Conservation (phyloP, 2,888 invertebrate genomes). For the Gymnosoma rotundatum region DNA sequence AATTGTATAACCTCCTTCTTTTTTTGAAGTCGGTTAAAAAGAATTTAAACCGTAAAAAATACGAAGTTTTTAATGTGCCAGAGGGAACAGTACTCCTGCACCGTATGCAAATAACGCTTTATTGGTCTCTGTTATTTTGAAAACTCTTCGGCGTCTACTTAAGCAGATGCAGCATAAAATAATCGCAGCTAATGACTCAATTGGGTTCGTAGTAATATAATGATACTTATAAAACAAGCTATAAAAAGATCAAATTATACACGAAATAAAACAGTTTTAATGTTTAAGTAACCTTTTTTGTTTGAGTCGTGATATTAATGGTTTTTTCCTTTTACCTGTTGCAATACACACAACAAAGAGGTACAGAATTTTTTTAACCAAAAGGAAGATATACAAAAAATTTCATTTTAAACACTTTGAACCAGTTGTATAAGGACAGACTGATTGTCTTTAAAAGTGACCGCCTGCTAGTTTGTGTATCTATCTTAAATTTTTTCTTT, state of each 20-base stretch:
- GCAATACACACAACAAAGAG: not conserved
- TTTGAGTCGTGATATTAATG: slow-evolving; percentile 43
- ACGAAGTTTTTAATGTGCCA: too few relatives aligned
- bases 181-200: slow-evolving; percentile 49
- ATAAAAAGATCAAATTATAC: slow-evolving; percentile 10
- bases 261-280: slow-evolving; percentile 25
- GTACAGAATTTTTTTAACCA: not conserved
- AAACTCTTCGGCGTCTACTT: too few relatives aligned
- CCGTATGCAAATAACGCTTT: too few relatives aligned
- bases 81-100: too few relatives aligned
- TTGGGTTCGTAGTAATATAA: slow-evolving; percentile 34
- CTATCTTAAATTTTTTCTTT: not conserved
- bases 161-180: not conserved
- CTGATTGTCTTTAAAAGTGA: slow-evolving; percentile 39
- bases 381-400: not conserved
- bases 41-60: too few relatives aligned
- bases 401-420: slow-evolving; percentile 55
- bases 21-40: too few relatives aligned
- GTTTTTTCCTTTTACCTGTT: slow-evolving; percentile 61
- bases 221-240: slow-evolving; percentile 26
- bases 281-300: slow-evolving; percentile 41
- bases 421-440: slow-evolving; percentile 38
- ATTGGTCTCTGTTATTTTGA: not conserved
- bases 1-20: too few relatives aligned
- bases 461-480: slow-evolving; percentile 22